phyloP scores from a whole-genome alignment of 2,888 invertebrate genomes.

The Stenodema calcarata region DNA sequence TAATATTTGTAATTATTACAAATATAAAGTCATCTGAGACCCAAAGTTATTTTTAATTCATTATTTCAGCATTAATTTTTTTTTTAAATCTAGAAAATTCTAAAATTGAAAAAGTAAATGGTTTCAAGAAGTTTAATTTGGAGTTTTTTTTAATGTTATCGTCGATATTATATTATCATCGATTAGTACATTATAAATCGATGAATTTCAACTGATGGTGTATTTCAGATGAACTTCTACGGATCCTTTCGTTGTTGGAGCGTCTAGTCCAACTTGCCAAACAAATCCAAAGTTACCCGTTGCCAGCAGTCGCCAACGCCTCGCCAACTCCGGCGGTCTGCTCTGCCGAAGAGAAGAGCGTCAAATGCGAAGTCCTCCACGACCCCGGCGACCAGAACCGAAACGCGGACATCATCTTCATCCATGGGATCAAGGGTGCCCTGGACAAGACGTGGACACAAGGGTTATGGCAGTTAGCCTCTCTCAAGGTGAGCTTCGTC shows the following conservation, averaged over 20 bases:
- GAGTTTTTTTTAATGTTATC: too few relatives aligned
- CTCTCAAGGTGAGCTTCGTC: conserved; percentile 30
- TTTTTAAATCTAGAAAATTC: too few relatives aligned
- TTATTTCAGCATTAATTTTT: too few relatives aligned
- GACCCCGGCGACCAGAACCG: conserved; percentile 58
- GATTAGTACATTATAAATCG: too few relatives aligned
- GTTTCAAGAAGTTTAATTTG: too few relatives aligned
- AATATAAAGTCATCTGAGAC: too few relatives aligned
- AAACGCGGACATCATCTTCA: conserved; percentile 76
- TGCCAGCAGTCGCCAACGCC: not conserved
- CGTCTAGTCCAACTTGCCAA: conserved; percentile 14
- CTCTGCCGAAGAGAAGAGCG: conserved; percentile 50
- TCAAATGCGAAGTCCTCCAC: conserved; percentile 60
- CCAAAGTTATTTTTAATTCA: too few relatives aligned
- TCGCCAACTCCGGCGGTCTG: not conserved
- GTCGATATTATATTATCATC: too few relatives aligned
- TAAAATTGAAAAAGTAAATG: too few relatives aligned
- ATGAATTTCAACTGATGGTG: too few relatives aligned
- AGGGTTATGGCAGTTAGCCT: conserved; percentile 51
- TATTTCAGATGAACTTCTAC: conserved; percentile 6
- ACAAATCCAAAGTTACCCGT: conserved; percentile 3
- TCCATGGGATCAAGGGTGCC: conserved; percentile 82
- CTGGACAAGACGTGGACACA: conserved; percentile 63
- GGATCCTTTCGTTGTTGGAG: conserved; percentile 20
- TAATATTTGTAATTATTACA: too few relatives aligned